A percentile compares a stretch with the other conserved stretches of the same genome.
phyloP scores from a whole-genome alignment of 2,113 vertebrate genomes.

The Cryptotis parvus region DNA sequence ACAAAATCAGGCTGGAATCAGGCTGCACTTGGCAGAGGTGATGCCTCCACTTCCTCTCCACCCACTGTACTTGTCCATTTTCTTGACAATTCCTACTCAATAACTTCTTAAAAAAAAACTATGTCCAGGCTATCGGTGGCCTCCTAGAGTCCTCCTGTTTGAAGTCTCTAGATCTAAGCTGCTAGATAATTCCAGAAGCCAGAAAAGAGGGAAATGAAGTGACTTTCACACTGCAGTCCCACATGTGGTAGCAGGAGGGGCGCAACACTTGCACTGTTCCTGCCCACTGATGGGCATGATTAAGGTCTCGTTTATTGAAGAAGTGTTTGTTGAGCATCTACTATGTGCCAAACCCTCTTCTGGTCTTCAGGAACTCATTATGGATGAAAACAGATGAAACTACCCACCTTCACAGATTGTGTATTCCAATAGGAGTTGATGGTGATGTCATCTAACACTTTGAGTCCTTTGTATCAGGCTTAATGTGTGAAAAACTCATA shows the following conservation, averaged over 20 bases:
- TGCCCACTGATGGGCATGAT: background rate
- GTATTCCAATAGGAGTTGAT: too few relatives aligned
- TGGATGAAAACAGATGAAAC: background rate
- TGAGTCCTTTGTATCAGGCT: background rate
- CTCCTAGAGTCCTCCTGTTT: background rate
- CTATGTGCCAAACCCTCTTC: background rate
- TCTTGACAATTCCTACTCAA: background rate
- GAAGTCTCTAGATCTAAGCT: background rate
- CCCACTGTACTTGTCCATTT: rapidly evolving
- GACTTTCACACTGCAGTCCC: background rate
- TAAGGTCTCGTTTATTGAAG: background rate
- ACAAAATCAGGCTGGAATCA: background rate
- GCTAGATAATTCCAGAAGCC: background rate
- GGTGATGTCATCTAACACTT: background rate
- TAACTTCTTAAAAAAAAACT: background rate
- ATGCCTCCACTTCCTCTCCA: background rate
- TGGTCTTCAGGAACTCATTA: background rate
- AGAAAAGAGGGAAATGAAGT: background rate
- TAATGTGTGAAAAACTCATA: background rate
- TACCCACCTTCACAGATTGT: rapidly evolving
- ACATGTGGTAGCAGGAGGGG: background rate
- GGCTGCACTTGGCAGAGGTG: background rate
- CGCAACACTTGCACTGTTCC: background rate
- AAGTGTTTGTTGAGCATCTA: background rate
- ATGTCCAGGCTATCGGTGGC: background rate